Base-by-base conservation (phyloP, 2,113 vertebrate genomes). In the Tenrec ecaudatus region DNA sequence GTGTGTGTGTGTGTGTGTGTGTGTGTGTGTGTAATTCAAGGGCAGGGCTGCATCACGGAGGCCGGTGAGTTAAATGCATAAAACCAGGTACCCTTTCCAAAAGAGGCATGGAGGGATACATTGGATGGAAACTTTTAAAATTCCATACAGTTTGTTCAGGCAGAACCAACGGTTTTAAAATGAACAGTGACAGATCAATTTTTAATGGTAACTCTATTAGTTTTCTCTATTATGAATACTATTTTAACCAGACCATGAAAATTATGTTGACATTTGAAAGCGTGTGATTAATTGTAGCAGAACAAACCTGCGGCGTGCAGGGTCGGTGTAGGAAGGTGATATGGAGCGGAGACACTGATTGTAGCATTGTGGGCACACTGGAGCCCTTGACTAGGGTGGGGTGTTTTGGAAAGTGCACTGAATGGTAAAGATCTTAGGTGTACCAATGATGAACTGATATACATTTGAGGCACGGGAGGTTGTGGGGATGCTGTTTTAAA, bases 161-260 rank as follows among this genome's bases (percentile, higher is more conserved):
- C 96, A 97, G 94, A 96, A 96, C 96, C 93, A 90, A 92, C 1
- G 4, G 94, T 96, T 96, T 92, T 81, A 76, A 96, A 97, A 97
- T 95, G 94, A 97, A 95, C 97, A 95, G 97, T 97, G 96, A 97
- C 97, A 96, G 97, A 97, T 97, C 97, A 96, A 97, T 97, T 97
- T 97, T 97, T 95, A 96, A 97, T 97, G 96, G 96, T 96, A 96
- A 94, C 95, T 96, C 96, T 96, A 97, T 97, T 97, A 97, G 96
- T 96, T 96, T 95, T 95, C 86, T 91, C 86, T 95, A 97, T 97
- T 95, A 96, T 89, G 92, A 96, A 94, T 92, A 93, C 93, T 89
- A 90, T 93, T 96, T 89, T 87, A 93, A 85, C 90, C 84, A 92
- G 95, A 97, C 95, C 97, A 87, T 97, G 96, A 87, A 97, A 96